phyloP scores from a whole-genome alignment of 2,113 vertebrate species.

The Coracopsis vasa region DNA sequence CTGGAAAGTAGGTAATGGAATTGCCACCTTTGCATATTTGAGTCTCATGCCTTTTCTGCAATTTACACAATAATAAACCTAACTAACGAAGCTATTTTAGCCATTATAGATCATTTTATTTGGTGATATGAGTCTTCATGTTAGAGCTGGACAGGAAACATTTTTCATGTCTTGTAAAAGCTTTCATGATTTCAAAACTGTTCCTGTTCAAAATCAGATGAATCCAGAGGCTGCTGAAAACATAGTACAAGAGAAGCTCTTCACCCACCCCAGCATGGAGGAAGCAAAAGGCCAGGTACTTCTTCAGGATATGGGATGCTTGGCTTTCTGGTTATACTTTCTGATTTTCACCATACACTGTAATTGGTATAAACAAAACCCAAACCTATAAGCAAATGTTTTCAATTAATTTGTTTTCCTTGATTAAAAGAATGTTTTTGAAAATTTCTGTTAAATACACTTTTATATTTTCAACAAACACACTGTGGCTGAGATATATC shows the following conservation, averaged over 20 bases:
- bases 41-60: neutral
- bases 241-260: neutral
- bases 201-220: neutral
- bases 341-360: neutral
- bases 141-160: neutral
- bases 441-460: neutral
- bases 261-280: neutral
- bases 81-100: slow-evolving; percentile 14
- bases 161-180: slow-evolving; percentile 16
- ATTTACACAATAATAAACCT: slow-evolving; percentile 2
- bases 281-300: rapidly evolving
- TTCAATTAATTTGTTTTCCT: neutral
- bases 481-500: neutral
- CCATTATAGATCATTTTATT: neutral
- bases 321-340: neutral
- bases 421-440: neutral
- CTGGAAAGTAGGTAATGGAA: slow-evolving; percentile 7
- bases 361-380: neutral
- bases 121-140: neutral
- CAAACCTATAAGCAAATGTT: neutral
- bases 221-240: neutral
- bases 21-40: slow-evolving; percentile 15
- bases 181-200: neutral
- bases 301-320: neutral
- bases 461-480: neutral